These are phyloP conservation scores for Beroe forskalii DNA, from an alignment of 37 sponge, comb jelly and placozoan genomes.

Conservation along the genomic window DNA sequence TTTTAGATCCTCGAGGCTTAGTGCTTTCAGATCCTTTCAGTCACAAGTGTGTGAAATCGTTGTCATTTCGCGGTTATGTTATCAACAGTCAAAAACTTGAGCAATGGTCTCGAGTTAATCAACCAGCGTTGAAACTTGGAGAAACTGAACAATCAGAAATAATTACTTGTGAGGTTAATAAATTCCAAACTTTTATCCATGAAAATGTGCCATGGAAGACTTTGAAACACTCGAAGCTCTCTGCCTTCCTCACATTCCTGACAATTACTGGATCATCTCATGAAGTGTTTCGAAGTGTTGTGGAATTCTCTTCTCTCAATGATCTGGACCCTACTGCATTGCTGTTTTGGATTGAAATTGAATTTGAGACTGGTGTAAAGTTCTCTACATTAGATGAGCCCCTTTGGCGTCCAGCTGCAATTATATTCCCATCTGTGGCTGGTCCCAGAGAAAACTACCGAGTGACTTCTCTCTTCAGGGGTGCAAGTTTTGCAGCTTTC, in stretches of 20 bases:
- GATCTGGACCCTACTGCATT: constrained; percentile 15
- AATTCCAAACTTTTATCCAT: constrained; percentile 5
- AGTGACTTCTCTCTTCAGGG: neutral
- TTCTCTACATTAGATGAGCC: neutral
- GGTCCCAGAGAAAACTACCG: neutral
- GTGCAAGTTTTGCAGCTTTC: neutral
- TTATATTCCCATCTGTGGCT: neutral
- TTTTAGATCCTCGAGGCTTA: neutral
- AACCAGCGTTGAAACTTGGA: neutral
- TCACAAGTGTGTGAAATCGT: neutral
- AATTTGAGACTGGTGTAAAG: neutral
- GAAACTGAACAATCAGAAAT: neutral
- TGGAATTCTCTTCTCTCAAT: neutral
- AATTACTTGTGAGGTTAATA: neutral
- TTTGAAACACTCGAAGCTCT: neutral
- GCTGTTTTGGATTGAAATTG: constrained; percentile 22
- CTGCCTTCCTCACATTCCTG: neutral
- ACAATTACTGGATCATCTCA: neutral
- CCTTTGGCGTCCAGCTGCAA: constrained; percentile 27
- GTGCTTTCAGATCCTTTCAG: neutral
- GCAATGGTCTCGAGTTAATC: neutral
- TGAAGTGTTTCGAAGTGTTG: neutral
- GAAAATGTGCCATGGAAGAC: constrained; percentile 32
- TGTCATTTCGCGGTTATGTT: constrained; percentile 12
- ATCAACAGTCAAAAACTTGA: constrained; percentile 2